Evolutionary conservation across 2,888 invertebrate species (phyloP), one percentile per base, ranked within the genome.

Genomic region (Apantesis nais): DNA sequence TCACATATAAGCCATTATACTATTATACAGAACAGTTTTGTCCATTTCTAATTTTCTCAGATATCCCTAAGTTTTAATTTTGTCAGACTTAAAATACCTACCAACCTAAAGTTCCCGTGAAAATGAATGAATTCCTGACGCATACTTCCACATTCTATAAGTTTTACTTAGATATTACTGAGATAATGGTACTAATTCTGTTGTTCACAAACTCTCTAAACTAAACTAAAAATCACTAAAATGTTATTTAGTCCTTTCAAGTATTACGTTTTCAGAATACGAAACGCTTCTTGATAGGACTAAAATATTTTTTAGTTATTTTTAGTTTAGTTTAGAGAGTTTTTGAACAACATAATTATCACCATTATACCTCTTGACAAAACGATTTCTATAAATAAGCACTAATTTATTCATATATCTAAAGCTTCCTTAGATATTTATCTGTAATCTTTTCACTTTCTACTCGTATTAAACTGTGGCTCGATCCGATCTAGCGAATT

Each of bases 341-440:
- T n/a, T n/a, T n/a, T n/a, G n/a, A n/a, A n/a, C n/a, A n/a, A n/a
- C n/a, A n/a, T n/a, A n/a, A n/a, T n/a, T n/a, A n/a, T n/a, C n/a
- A n/a, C n/a, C n/a, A 89, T 88, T 89, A 88, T 88, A 88, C 88
- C 90, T 90, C 48, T 85, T 86, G 86, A 52, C n/a, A n/a, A 52
- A 52, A 52, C 12, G 2, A 52, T 52, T n/a, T n/a, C 11, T 3
- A 11, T n/a, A n/a, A 11, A 0, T 11, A n/a, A n/a, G 0, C 2
- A n/a, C 9, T 52, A n/a, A n/a, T 11, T n/a, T 52, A 52, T 52
- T n/a, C 11, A 11, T n/a, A 11, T 52, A n/a, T 4, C 52, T 52
- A 52, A 12, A 52, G n/a, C n/a, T 52, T 11, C 5, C 5, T 55
- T 25, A 14, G 25, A 55, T 25, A 55, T 14, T 55, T 25, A 55